Evolutionary conservation across 1,140 invertebrate genomes (phyloP), one percentile per base, ranked within the genome.

Genomic region (Parasteatoda tepidariorum): DNA sequence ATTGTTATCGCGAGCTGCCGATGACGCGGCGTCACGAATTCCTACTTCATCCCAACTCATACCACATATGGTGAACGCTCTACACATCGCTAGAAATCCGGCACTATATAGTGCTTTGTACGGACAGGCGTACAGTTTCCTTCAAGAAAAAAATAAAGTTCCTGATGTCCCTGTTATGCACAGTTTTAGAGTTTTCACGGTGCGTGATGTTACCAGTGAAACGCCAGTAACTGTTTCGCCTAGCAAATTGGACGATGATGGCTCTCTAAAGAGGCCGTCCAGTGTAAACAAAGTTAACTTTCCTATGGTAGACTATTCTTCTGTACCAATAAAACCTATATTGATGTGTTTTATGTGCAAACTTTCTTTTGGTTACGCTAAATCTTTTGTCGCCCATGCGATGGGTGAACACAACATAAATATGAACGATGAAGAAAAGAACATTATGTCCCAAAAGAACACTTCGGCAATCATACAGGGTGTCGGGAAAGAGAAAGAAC

Each of bases 271-370:
- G 73, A 76, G 71, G 48, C 67, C 84, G 26, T 75, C 62, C 41
- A 75, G 31, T 15, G 68, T 66, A 22, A 75, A 78, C 33, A 78
- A 76, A 59, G 61, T 38, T 54, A 85, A 83, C 48, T 76, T 83
- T 75, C 84, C 84, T 83, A 71, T 71, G 84, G 59, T 78, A 67
- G 84, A 85, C 71, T 93, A 92, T 86, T 74, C 71, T 70, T 94
- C 94, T 82, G 94, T 97, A 75, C 95, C 95, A 84, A 94, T 96
- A 73, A 98, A 98, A 91, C 97, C 97, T 57, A 98, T 99, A 87
- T 92, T 99, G 85, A 99, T 99, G 97, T 99, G 97, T 92, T 98
- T 99, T 91, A 96, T 98, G 88, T 99, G 97, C 92, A 98, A 98
- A 92, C 92, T 99, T 86, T 98, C 96, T 88, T 99, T 98, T 90